These are phyloP conservation scores for Catostylus mosaicus DNA, from an alignment of 30 jellyfish, hydroid and myxozoan species.

Conservation along the genomic window DNA sequence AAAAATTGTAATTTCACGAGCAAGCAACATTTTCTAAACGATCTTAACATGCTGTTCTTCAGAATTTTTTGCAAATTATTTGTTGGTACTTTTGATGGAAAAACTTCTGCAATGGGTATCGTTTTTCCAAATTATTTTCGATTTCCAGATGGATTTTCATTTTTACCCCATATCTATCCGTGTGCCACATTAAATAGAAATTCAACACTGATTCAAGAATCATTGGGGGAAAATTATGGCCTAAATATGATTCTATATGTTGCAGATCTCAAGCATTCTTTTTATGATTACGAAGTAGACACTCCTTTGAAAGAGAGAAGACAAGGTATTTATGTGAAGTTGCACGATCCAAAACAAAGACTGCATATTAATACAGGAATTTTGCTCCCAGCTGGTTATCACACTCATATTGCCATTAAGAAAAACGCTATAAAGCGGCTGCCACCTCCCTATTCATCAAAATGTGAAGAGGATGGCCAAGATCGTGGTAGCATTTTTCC, in stretches of 20 bases:
- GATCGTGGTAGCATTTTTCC: slow-evolving; percentile 11
- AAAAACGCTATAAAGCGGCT: background rate
- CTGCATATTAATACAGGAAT: background rate
- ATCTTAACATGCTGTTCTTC: background rate
- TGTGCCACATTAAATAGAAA: slow-evolving; percentile 45
- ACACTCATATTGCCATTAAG: slow-evolving; percentile 18
- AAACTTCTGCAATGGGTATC: background rate
- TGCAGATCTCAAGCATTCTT: background rate
- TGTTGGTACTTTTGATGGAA: slow-evolving; percentile 5
- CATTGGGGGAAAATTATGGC: slow-evolving; percentile 7
- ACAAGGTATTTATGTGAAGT: slow-evolving; percentile 16
- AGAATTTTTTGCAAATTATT: slow-evolving; percentile 19
- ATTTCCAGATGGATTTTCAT: slow-evolving; percentile 31
- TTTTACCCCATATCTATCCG: slow-evolving; percentile 4
- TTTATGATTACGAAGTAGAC: background rate
- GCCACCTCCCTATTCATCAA: slow-evolving; percentile 24
- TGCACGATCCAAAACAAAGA: slow-evolving; percentile 15
- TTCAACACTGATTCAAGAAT: slow-evolving; percentile 8
- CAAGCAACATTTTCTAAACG: slow-evolving; percentile 6
- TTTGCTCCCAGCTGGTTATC: slow-evolving; percentile 21
- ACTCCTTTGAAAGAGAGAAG: background rate
- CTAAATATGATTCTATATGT: slow-evolving; percentile 11
- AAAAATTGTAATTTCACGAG: slow-evolving; percentile 25
- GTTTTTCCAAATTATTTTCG: background rate
- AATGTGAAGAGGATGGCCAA: background rate